Evolutionary conservation across 2,797 vertebrate genomes (phyloP).

Genomic region (Lagodon rhomboides): DNA sequence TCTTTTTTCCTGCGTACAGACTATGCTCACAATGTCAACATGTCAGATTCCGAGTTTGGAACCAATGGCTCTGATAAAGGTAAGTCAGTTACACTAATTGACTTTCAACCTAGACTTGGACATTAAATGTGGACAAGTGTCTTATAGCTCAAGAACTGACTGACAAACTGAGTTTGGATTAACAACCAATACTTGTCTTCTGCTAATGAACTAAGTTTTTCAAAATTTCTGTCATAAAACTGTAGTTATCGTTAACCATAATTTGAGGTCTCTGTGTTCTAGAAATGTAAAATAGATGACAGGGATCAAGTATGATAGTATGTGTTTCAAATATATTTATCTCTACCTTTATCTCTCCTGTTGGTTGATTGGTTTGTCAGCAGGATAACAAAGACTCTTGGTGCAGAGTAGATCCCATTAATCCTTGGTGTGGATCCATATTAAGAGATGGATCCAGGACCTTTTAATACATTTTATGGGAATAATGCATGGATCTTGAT

Average conservation of each 20-base stretch:
- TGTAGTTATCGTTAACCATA: not conserved
- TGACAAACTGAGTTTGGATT: not conserved
- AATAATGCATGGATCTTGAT: too few species aligned
- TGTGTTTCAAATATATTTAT: not conserved
- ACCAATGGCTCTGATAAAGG: constrained; percentile 92
- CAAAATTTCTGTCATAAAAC: not conserved
- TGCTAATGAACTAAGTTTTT: not conserved
- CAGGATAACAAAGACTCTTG: too few species aligned
- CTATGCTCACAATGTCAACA: constrained; percentile 88
- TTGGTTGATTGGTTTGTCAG: too few species aligned
- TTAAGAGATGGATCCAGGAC: too few species aligned
- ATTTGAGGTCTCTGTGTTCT: not conserved
- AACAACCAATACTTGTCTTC: not conserved
- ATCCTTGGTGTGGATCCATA: too few species aligned
- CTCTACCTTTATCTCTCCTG: too few species aligned
- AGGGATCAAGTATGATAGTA: not conserved
- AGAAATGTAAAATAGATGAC: not conserved
- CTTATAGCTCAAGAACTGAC: not conserved
- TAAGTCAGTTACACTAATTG: constrained; percentile 67
- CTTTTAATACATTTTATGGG: too few species aligned
- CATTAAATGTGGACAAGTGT: not conserved
- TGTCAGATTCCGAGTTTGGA: constrained; percentile 87
- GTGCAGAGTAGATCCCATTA: too few species aligned
- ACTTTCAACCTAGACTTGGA: not conserved
- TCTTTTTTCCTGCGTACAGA: constrained; percentile 83